Evolutionary conservation across 2,113 vertebrate genomes (phyloP).

Genomic region (Cavia porcellus): DNA sequence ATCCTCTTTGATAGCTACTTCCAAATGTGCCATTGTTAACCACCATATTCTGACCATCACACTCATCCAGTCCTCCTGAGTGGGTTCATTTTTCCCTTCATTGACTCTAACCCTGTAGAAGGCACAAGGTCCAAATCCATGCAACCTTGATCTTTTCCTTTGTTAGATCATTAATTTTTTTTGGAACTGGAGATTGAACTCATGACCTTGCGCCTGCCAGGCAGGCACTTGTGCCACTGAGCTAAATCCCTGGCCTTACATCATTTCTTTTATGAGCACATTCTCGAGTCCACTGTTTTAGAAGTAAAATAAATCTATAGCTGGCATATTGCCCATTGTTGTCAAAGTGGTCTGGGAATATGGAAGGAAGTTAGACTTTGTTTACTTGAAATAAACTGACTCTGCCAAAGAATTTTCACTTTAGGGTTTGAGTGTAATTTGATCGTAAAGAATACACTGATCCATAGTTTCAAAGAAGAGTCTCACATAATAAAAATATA

Average conservation of each 20-base stretch:
- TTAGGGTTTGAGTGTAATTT: conserved; percentile 39
- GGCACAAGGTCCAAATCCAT: not conserved
- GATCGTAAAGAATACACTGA: not conserved
- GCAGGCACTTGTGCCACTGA: no score
- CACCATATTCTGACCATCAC: not conserved
- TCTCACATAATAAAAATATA: not conserved
- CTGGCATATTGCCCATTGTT: not conserved
- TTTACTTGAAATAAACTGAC: conserved; percentile 25
- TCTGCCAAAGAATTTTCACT: not conserved
- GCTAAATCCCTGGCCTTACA: no score
- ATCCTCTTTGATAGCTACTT: not conserved
- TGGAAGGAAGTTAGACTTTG: not conserved
- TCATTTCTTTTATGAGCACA: not conserved
- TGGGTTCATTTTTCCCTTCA: not conserved
- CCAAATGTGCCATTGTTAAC: not conserved
- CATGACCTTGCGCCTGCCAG: no score
- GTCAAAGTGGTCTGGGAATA: not conserved
- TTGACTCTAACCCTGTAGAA: not conserved
- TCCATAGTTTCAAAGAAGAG: conserved; percentile 1
- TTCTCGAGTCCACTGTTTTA: not conserved
- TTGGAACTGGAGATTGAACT: no score
- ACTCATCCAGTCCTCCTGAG: not conserved
- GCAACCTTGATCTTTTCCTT: not conserved
- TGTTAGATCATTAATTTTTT: not conserved
- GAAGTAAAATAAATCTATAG: not conserved